Evolutionary conservation across 1,140 invertebrate species (phyloP).

Genomic region (Potamilus streckersoni): DNA sequence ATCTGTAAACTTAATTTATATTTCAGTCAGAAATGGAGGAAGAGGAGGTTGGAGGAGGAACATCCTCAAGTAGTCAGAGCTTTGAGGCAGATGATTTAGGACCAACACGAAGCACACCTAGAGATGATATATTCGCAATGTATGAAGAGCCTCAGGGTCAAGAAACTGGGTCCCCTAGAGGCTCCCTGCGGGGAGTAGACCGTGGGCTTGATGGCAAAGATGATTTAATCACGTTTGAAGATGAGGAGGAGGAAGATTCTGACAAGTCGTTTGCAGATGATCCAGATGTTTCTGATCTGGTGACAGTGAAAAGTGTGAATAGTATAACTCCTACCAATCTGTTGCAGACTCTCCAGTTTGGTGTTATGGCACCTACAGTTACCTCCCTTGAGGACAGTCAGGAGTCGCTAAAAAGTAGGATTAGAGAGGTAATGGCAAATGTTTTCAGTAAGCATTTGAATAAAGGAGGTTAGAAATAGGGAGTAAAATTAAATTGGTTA

Average conservation of each 20-base stretch:
- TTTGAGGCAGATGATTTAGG: neutral
- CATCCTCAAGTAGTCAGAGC: neutral
- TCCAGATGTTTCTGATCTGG: neutral
- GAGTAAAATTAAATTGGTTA: too few relatives aligned
- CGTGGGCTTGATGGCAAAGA: slow-evolving; percentile 9
- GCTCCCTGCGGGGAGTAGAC: slow-evolving; percentile 24
- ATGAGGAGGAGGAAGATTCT: slow-evolving; percentile 13
- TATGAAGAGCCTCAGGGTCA: too few relatives aligned
- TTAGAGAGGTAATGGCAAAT: slow-evolving; percentile 41
- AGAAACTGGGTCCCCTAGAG: slow-evolving; percentile 5
- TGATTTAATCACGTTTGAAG: slow-evolving; percentile 22
- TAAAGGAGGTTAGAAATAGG: too few relatives aligned
- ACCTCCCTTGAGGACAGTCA: slow-evolving; percentile 34
- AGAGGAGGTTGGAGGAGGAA: too few relatives aligned
- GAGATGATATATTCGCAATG: slow-evolving; percentile 8
- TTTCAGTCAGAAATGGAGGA: too few relatives aligned
- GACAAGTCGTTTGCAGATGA: slow-evolving; percentile 25
- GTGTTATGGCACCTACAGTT: slow-evolving; percentile 31
- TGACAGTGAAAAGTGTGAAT: slow-evolving; percentile 24
- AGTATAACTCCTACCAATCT: slow-evolving; percentile 31
- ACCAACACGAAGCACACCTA: slow-evolving; percentile 19
- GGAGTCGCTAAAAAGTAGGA: slow-evolving; percentile 34
- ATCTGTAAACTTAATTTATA: too few relatives aligned
- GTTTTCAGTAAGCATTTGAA: too few relatives aligned
- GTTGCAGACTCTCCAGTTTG: slow-evolving; percentile 45